These are phyloP conservation scores for Cremastinae sp. DNA, from an alignment of 2,888 invertebrate genomes.

Conservation along the genomic window DNA sequence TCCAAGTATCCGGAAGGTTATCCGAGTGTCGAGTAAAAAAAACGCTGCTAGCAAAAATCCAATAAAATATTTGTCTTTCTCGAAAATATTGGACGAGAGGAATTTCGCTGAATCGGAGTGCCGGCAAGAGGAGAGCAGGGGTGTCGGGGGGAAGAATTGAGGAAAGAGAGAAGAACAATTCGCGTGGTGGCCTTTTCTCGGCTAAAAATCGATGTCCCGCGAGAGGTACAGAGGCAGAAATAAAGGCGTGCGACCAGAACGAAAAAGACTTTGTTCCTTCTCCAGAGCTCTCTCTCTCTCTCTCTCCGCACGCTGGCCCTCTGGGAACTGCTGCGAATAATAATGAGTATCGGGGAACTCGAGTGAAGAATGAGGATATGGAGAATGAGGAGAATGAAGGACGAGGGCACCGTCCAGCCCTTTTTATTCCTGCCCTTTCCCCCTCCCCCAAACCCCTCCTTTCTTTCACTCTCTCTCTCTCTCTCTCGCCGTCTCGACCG, in stretches of 20 bases:
- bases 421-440: slow-evolving; percentile 9
- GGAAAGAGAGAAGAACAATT: neutral
- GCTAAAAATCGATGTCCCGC: slow-evolving; percentile 21
- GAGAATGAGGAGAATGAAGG: slow-evolving; percentile 37
- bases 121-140: neutral
- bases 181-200: slow-evolving; percentile 16
- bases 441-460: neutral
- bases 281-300: slow-evolving; percentile 8
- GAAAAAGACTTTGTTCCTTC: slow-evolving; percentile 35
- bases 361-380: slow-evolving; percentile 50
- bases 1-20: no score
- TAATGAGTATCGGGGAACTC: slow-evolving; percentile 67
- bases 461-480: neutral
- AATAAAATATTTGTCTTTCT: neutral
- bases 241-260: slow-evolving; percentile 63
- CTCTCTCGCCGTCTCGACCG: neutral
- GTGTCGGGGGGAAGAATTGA: slow-evolving; percentile 15
- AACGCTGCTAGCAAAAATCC: neutral
- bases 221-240: slow-evolving; percentile 52
- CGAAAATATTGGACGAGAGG: no score
- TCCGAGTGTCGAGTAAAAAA: no score
- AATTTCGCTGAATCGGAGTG: no score
- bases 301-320: slow-evolving; percentile 39
- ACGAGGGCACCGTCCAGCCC: slow-evolving; percentile 39
- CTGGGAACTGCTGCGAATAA: slow-evolving; percentile 68